phyloP scores from a whole-genome alignment of 1,140 invertebrate species.

The Hylaeus anthracinus region DNA sequence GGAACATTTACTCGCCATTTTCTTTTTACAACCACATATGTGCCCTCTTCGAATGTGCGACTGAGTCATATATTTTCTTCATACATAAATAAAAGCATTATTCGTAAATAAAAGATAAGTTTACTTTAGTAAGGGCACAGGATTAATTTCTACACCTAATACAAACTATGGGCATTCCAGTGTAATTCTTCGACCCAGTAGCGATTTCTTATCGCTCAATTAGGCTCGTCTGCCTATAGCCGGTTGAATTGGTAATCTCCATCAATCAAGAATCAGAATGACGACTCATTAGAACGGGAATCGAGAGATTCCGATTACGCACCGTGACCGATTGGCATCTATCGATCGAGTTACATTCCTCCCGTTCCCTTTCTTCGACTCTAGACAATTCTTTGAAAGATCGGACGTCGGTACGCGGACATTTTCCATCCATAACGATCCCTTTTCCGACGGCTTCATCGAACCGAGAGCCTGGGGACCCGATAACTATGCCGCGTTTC shows the following conservation, averaged over 20 bases:
- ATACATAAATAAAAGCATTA: too few species aligned
- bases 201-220: neutral
- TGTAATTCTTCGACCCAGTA: too few species aligned
- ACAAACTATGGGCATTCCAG: too few species aligned
- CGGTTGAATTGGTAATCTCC: neutral
- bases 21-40: too few species aligned
- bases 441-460: neutral
- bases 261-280: conserved; percentile 2
- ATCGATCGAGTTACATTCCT: conserved; percentile 8
- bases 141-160: too few species aligned
- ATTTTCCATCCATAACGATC: neutral
- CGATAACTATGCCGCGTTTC: conserved; percentile 14
- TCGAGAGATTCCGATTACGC: conserved; percentile 2
- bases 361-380: neutral
- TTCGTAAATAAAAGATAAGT: too few species aligned
- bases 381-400: neutral
- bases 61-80: too few species aligned
- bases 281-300: neutral
- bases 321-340: neutral
- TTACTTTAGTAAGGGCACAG: too few species aligned
- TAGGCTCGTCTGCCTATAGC: neutral
- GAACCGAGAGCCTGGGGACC: neutral
- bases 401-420: neutral
- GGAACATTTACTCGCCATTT: too few species aligned
- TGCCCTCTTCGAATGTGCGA: too few species aligned